These are phyloP conservation scores for Hylomyscus alleni DNA, from an alignment of 2,797 vertebrate species.

Conservation along the genomic window DNA sequence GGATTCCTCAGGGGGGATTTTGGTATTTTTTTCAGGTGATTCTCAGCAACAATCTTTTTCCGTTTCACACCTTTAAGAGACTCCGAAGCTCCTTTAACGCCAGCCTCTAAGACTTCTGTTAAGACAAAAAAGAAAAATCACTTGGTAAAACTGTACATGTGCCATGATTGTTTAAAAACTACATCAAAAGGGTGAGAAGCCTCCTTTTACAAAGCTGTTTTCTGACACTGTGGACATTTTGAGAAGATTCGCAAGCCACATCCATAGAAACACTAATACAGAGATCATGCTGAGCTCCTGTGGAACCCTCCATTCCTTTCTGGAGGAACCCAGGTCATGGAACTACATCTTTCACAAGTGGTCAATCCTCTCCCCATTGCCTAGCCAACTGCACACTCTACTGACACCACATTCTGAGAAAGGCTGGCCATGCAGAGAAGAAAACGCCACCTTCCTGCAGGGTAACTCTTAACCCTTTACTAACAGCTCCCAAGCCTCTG, in stretches of 20 bases:
- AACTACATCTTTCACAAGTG: background rate
- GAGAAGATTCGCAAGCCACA: background rate
- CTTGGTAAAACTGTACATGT: slow-evolving; percentile 23
- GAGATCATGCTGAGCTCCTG: background rate
- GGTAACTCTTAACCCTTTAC: background rate
- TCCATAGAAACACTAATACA: background rate
- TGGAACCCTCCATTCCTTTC: background rate
- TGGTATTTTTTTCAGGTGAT: slow-evolving; percentile 97
- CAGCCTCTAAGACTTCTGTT: slow-evolving; percentile 92
- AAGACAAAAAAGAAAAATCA: slow-evolving; percentile 75
- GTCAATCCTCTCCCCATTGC: background rate
- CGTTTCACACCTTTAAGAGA: slow-evolving; percentile 97
- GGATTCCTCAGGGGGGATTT: slow-evolving; percentile 98
- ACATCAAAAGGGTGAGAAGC: background rate
- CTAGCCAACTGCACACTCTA: background rate
- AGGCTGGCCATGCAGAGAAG: background rate
- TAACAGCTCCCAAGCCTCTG: slow-evolving; percentile 33
- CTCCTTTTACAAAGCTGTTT: background rate
- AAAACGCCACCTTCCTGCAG: background rate
- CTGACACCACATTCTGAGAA: background rate
- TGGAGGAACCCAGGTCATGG: background rate
- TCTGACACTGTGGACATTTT: background rate
- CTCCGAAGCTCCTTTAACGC: slow-evolving; percentile 92
- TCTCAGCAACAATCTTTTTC: slow-evolving; percentile 98
- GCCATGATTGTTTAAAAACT: background rate